These are phyloP conservation scores for Zygaena filipendulae DNA, from an alignment of 2,888 invertebrate species.

Conservation along the genomic window DNA sequence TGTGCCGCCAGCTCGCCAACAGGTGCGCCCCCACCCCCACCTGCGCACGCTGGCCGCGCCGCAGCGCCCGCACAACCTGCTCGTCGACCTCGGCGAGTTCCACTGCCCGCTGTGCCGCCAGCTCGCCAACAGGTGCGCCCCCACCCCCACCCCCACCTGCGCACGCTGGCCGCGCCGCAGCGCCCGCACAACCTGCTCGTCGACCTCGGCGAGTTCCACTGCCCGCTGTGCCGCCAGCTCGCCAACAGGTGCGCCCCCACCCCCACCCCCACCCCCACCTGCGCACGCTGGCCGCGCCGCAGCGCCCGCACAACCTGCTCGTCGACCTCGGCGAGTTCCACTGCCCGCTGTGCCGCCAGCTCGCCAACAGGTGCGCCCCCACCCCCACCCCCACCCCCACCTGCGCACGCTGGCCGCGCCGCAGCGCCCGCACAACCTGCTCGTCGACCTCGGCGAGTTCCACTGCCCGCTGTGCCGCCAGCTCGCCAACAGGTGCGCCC, in stretches of 20 bases:
- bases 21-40: constrained; percentile 81
- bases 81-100: constrained; percentile 89
- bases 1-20: constrained; percentile 83
- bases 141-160: constrained; percentile 80
- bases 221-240: constrained; percentile 94
- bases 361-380: constrained; percentile 89
- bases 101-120: constrained; percentile 96
- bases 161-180: constrained; percentile 83
- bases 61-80: constrained; percentile 92
- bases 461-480: constrained; percentile 96
- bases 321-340: constrained; percentile 94
- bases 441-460: constrained; percentile 89
- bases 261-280: constrained; percentile 79
- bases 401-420: constrained; percentile 82
- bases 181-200: constrained; percentile 89
- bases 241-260: constrained; percentile 89
- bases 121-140: constrained; percentile 87
- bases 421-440: constrained; percentile 92
- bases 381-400: constrained; percentile 80
- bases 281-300: constrained; percentile 82
- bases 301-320: constrained; percentile 90
- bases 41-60: constrained; percentile 82
- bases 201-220: constrained; percentile 94
- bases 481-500: constrained; percentile 87
- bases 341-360: constrained; percentile 93